phyloP scores from a whole-genome alignment of 2,797 vertebrate genomes.

The Bucorvus abyssinicus region DNA sequence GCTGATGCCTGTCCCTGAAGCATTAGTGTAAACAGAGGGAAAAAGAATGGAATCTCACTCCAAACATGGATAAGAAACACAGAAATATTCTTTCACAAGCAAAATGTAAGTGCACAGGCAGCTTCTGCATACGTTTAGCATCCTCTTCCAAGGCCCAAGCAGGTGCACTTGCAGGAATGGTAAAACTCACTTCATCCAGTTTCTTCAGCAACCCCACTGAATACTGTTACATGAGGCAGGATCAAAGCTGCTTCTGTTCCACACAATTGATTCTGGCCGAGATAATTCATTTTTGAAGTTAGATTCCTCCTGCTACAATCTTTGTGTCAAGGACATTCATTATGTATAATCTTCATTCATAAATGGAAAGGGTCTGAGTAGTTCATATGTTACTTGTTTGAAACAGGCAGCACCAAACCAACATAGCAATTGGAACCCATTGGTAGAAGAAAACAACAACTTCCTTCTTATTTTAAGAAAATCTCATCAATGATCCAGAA shows the following conservation, averaged over 20 bases:
- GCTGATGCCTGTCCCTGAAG: neutral
- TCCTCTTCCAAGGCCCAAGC: neutral
- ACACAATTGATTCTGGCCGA: neutral
- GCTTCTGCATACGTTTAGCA: neutral
- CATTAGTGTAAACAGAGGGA: neutral
- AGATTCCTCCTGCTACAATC: neutral
- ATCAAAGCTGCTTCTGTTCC: constrained; percentile 5
- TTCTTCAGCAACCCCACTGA: neutral
- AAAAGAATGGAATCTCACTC: neutral
- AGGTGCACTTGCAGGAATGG: neutral
- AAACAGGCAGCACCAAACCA: neutral
- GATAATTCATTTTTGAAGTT: neutral
- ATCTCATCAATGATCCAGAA: constrained; percentile 29
- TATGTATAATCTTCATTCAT: neutral
- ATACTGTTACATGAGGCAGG: neutral
- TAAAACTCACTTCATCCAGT: neutral
- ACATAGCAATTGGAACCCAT: neutral
- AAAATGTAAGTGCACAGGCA: neutral
- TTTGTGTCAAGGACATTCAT: neutral
- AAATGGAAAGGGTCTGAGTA: neutral
- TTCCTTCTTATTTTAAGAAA: constrained; percentile 27
- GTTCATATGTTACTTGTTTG: neutral
- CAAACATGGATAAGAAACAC: neutral
- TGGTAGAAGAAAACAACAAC: neutral
- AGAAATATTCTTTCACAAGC: neutral